Evolutionary conservation across 2,888 invertebrate genomes (phyloP).

Genomic region (Rhagophthalmus giganteus): DNA sequence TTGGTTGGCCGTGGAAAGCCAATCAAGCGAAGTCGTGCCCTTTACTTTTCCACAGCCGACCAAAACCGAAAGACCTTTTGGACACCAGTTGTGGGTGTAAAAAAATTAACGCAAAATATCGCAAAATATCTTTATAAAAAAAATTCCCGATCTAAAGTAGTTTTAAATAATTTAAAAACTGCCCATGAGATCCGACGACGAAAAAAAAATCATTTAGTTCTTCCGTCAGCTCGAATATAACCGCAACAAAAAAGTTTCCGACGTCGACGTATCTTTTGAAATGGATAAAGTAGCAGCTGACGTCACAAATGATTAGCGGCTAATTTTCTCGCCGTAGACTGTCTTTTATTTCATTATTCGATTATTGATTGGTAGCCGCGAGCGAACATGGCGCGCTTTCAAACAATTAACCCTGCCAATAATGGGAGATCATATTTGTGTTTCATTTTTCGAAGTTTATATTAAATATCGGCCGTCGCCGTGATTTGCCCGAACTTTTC

Average conservation of each 20-base stretch:
- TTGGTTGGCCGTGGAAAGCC: no score
- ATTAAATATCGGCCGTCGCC: constrained; percentile 39
- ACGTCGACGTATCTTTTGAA: constrained; percentile 7
- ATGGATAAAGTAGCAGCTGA: constrained; percentile 37
- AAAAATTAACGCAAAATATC: no score
- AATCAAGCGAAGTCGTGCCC: no score
- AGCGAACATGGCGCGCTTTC: constrained; percentile 51
- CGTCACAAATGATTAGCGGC: constrained; percentile 51
- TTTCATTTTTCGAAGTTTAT: constrained; percentile 22
- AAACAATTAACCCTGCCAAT: constrained; percentile 56
- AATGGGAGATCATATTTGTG: constrained; percentile 50
- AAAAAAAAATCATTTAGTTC: constrained; percentile 1
- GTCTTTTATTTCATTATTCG: constrained; percentile 49
- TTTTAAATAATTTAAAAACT: no score
- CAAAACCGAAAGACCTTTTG: no score
- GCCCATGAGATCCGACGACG: no score
- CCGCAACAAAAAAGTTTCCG: constrained; percentile 9
- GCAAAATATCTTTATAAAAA: no score
- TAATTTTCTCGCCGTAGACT: constrained; percentile 50
- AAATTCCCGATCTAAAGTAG: no score
- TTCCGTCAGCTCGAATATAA: constrained; percentile 8
- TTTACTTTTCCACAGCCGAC: no score
- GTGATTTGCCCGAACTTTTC: no score
- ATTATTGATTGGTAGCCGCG: constrained; percentile 49
- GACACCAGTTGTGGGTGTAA: no score